Evolutionary conservation across 2,888 invertebrate genomes (phyloP).

Genomic region (Nemoura dubitans): DNA sequence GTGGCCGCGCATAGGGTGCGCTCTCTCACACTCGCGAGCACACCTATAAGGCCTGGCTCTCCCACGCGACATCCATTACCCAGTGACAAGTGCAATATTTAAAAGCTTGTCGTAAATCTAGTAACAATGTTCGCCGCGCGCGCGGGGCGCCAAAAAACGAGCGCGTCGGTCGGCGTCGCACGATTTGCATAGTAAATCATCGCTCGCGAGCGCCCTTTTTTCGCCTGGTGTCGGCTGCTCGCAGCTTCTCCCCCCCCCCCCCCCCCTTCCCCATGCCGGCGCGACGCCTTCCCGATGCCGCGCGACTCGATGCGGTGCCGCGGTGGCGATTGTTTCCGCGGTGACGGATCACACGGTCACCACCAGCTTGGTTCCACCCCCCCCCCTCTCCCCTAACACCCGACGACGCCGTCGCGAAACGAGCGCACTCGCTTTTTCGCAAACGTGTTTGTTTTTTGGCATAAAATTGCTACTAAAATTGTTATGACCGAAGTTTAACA

Average conservation of each 20-base stretch:
- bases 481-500: constrained; percentile 12
- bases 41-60: background rate
- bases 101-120: constrained; percentile 12
- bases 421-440: background rate
- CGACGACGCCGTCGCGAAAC: background rate
- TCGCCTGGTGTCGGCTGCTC: background rate
- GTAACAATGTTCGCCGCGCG: background rate
- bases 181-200: background rate
- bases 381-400: background rate
- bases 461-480: constrained; percentile 3
- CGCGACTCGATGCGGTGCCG: no score
- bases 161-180: background rate
- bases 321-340: background rate
- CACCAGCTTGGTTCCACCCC: background rate
- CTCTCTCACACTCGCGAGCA: no score
- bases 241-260: background rate
- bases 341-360: background rate
- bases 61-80: background rate
- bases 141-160: background rate
- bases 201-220: background rate
- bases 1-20: no score
- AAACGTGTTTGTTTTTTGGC: background rate
- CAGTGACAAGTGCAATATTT: constrained; percentile 7
- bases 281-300: no score
- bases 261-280: no score